Evolutionary conservation across 2,797 vertebrate species (phyloP).

Genomic region (Cygnus olor): DNA sequence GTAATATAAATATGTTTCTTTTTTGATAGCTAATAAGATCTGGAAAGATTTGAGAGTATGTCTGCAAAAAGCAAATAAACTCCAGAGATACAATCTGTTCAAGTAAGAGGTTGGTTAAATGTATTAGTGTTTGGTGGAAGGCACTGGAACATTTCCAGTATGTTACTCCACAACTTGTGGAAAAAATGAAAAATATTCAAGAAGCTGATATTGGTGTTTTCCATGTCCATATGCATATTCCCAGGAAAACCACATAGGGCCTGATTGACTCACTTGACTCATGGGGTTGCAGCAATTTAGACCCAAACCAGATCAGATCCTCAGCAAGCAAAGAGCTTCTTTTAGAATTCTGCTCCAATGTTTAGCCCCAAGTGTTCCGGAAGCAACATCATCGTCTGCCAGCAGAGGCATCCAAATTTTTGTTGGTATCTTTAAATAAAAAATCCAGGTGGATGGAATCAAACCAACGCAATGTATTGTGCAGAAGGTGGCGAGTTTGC

Average conservation of each 20-base stretch:
- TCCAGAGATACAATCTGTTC: neutral
- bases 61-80: slow-evolving; percentile 6
- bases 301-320: neutral
- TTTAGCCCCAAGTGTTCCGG: neutral
- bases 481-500: neutral
- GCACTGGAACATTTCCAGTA: neutral
- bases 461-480: neutral
- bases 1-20: slow-evolving; percentile 6
- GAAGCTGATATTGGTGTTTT: neutral
- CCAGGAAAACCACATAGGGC: neutral
- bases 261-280: neutral
- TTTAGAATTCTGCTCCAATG: neutral
- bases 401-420: neutral
- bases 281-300: neutral
- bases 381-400: neutral
- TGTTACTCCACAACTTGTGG: neutral
- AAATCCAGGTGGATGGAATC: slow-evolving; percentile 22
- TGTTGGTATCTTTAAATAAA: neutral
- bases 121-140: neutral
- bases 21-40: slow-evolving; percentile 16
- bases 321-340: neutral
- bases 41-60: neutral
- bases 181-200: neutral
- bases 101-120: neutral
- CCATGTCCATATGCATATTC: neutral